Percentiles rank a stretch among this genome's conserved stretches.
Evolutionary conservation across 2,113 vertebrate species (phyloP).

Genomic region (Reinhardtius hippoglossoides): DNA sequence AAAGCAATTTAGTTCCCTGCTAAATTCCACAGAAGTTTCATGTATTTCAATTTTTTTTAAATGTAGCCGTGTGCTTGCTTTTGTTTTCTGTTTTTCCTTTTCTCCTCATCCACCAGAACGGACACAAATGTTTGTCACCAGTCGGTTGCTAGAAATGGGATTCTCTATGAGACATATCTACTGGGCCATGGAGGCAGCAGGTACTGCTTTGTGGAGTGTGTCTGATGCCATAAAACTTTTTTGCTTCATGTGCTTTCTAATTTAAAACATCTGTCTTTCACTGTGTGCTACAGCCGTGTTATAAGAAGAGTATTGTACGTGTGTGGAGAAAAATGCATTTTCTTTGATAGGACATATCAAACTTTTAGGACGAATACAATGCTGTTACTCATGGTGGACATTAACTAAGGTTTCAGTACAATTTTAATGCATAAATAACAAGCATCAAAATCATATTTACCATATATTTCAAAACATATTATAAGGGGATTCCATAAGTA

Average conservation of each 20-base stretch:
- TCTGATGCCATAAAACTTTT: conserved; percentile 28
- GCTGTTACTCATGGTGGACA: conserved; percentile 5
- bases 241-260: conserved; percentile 51
- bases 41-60: conserved; percentile 5
- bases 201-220: conserved; percentile 74
- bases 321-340: not conserved
- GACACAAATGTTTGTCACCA: conserved; percentile 85
- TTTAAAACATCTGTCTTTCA: conserved; percentile 47
- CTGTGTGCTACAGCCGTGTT: conserved; percentile 29
- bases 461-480: too few species aligned
- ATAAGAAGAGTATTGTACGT: not conserved
- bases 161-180: conserved; percentile 87
- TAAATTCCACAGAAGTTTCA: conserved; percentile 13
- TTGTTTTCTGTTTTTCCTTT: conserved; percentile 68
- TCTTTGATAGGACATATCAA: not conserved
- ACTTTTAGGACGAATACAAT: not conserved
- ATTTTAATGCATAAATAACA: not conserved
- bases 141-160: conserved; percentile 87
- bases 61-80: conserved; percentile 54
- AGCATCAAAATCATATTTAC: not conserved
- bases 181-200: conserved; percentile 87
- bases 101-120: conserved; percentile 80
- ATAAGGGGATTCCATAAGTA: not conserved
- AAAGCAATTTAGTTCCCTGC: not conserved
- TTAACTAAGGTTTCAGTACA: not conserved